A percentile compares a stretch with the other conserved stretches of the same genome.
Evolutionary conservation across 2,113 vertebrate species (phyloP).

Genomic region (Leucopsar rothschildi): DNA sequence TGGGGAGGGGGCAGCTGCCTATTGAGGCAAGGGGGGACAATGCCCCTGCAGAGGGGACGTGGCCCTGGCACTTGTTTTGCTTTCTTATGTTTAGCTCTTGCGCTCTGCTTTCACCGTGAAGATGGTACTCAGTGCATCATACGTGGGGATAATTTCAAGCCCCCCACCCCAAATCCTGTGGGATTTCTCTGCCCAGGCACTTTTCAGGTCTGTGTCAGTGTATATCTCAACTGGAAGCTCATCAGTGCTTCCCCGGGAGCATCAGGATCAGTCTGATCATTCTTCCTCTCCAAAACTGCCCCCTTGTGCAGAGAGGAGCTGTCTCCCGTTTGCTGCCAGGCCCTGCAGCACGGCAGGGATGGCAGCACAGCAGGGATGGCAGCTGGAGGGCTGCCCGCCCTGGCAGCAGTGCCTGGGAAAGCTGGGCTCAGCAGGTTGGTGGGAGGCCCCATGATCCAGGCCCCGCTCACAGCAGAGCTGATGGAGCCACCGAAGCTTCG

Average conservation of each 20-base stretch:
- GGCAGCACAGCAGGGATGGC: neutral
- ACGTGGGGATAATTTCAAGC: neutral
- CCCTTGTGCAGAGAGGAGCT: neutral
- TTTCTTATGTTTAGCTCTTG: neutral
- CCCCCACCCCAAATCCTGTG: fast-evolving
- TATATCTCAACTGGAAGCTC: neutral
- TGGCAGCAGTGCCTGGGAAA: neutral
- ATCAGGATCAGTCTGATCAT: fast-evolving
- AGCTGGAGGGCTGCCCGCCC: neutral
- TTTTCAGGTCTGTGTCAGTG: neutral
- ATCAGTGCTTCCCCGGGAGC: neutral
- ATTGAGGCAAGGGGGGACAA: fast-evolving
- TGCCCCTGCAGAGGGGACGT: too few relatives aligned
- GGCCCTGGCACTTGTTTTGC: neutral
- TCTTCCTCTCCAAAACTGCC: neutral
- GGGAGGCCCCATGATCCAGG: neutral
- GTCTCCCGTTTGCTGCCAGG: neutral
- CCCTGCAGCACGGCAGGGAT: neutral
- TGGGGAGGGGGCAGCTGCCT: neutral
- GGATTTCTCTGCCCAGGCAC: neutral
- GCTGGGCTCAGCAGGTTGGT: slow-evolving; percentile 47
- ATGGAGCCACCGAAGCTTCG: slow-evolving; percentile 29
- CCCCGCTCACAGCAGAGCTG: neutral
- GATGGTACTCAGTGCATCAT: neutral
- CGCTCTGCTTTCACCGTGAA: neutral